Percentiles rank a stretch among this genome's conserved stretches.
These are phyloP conservation scores for Myrmecophaga tridactyla DNA, from an alignment of 2,113 vertebrate genomes.

Conservation along the genomic window DNA sequence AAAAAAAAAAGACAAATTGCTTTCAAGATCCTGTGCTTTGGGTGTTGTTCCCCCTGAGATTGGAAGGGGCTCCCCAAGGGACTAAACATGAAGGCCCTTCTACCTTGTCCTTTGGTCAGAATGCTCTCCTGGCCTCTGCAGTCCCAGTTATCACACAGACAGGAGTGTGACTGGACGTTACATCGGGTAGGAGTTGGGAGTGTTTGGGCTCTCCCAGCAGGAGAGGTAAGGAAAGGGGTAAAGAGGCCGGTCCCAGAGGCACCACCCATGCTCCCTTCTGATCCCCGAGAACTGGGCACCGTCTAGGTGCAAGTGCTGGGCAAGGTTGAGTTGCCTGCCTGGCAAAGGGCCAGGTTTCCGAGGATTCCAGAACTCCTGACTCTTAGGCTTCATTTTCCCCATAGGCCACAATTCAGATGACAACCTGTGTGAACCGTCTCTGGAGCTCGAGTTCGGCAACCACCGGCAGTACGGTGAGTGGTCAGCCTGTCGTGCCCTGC, in stretches of 20 bases:
- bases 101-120: background rate
- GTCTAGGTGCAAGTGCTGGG: fast-evolving
- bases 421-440: slow-evolving; percentile 44
- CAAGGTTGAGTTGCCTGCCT: fast-evolving
- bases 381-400: background rate
- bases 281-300: fast-evolving
- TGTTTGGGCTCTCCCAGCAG: background rate
- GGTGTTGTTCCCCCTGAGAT: background rate
- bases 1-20: too few relatives aligned
- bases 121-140: too few relatives aligned
- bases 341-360: background rate
- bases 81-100: background rate
- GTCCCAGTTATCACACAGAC: background rate
- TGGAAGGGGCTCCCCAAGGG: background rate
- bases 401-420: slow-evolving; percentile 62
- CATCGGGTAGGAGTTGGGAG: fast-evolving
- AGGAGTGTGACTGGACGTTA: background rate
- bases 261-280: fast-evolving
- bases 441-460: slow-evolving; percentile 44
- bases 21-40: background rate
- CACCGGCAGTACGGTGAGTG: slow-evolving; percentile 66
- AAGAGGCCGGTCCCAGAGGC: background rate
- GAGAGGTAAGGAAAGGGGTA: background rate
- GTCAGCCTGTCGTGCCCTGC: fast-evolving
- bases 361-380: background rate